These are phyloP conservation scores for Ormia ochracea DNA, from an alignment of 2,888 invertebrate species.

Conservation along the genomic window DNA sequence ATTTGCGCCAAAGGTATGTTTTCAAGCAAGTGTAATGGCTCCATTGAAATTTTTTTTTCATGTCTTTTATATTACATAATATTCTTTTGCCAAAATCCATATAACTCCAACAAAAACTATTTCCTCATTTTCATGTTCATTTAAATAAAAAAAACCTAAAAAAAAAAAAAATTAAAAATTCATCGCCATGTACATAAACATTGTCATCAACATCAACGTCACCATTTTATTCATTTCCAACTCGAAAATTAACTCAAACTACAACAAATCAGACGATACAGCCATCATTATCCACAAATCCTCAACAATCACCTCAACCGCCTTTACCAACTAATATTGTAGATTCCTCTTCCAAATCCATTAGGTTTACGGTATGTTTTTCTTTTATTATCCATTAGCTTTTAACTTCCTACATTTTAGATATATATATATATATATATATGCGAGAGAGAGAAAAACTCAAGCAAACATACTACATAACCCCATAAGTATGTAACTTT, in stretches of 20 bases:
- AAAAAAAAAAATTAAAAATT: constrained; percentile 5
- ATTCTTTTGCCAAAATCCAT: constrained; percentile 34
- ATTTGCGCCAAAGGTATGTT: constrained; percentile 90
- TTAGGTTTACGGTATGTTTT: constrained; percentile 67
- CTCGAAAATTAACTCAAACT: constrained; percentile 44
- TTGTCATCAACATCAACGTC: constrained; percentile 16
- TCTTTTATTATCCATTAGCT: neutral
- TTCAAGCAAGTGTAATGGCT: neutral
- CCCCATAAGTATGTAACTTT: too few species aligned
- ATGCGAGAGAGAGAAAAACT: too few species aligned
- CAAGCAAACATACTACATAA: too few species aligned
- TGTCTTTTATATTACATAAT: neutral
- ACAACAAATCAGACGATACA: constrained; percentile 66
- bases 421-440: neutral
- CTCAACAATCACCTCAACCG: constrained; percentile 63
- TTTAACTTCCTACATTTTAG: neutral
- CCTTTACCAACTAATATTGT: constrained; percentile 67
- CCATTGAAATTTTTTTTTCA: neutral
- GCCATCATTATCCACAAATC: constrained; percentile 65
- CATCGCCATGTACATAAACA: constrained; percentile 55
- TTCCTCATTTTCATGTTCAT: constrained; percentile 66
- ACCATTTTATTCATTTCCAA: constrained; percentile 48
- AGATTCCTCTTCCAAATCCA: constrained; percentile 68
- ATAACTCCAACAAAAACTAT: constrained; percentile 50
- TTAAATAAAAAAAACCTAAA: constrained; percentile 40